A percentile compares a stretch with the other conserved stretches of the same genome.
Evolutionary conservation across 2,113 vertebrate genomes (phyloP).

Genomic region (Choloepus hoffmanni): DNA sequence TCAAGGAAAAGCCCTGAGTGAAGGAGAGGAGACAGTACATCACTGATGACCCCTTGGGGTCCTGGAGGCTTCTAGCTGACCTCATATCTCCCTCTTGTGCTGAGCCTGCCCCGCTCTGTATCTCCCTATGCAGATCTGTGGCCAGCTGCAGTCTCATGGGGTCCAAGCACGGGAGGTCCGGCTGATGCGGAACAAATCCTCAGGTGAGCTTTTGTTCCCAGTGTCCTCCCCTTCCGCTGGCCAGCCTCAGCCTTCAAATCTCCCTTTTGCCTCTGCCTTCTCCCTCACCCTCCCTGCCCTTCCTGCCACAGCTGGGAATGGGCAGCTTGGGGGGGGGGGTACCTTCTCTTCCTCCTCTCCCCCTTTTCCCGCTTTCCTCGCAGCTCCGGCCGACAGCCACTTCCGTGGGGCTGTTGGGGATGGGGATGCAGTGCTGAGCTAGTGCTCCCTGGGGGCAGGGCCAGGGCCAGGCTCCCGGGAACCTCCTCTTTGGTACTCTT

Average conservation of each 20-base stretch:
- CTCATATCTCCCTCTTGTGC: neutral
- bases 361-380: constrained; percentile 4
- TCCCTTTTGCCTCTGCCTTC: constrained; percentile 72
- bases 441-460: constrained; percentile 63
- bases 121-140: constrained; percentile 89
- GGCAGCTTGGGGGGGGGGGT: constrained; percentile 67
- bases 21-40: neutral
- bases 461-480: constrained; percentile 68
- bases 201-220: constrained; percentile 91
- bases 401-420: constrained; percentile 15
- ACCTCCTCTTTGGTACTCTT: constrained; percentile 63
- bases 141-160: constrained; percentile 92
- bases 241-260: constrained; percentile 67
- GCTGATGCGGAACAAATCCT: constrained; percentile 96
- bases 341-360: constrained; percentile 24
- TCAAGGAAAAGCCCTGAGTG: constrained; percentile 22
- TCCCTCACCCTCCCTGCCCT: constrained; percentile 58
- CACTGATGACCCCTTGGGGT: neutral
- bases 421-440: constrained; percentile 42
- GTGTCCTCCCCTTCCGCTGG: constrained; percentile 64
- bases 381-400: constrained; percentile 57
- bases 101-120: constrained; percentile 56
- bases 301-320: constrained; percentile 73
- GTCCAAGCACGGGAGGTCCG: constrained; percentile 93
- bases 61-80: constrained; percentile 29